Percentiles rank a stretch among this genome's conserved stretches.
phyloP scores from a whole-genome alignment of 1,140 invertebrate genomes.

The Drosophila kikkawai region DNA sequence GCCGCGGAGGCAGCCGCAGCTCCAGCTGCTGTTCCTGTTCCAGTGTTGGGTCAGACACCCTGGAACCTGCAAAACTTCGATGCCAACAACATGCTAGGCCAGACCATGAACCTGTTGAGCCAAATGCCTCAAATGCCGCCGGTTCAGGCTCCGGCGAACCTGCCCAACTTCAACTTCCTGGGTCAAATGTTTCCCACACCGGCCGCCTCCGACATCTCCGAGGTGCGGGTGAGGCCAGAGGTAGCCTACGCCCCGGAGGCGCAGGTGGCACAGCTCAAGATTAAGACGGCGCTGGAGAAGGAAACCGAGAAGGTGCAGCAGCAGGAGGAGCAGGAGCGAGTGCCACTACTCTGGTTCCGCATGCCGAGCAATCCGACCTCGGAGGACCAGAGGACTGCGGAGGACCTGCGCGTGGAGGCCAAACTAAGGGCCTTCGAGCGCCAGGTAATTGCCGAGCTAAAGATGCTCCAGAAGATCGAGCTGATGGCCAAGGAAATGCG shows the following conservation, averaged over 20 bases:
- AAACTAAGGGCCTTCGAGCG: slow-evolving; percentile 72
- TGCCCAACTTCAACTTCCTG: slow-evolving; percentile 35
- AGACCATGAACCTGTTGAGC: slow-evolving; percentile 21
- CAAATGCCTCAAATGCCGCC: slow-evolving; percentile 1
- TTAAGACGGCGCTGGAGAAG: slow-evolving; percentile 40
- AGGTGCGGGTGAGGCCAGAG: slow-evolving; percentile 73
- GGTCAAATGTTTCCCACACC: slow-evolving; percentile 23
- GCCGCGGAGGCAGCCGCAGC: slow-evolving; percentile 6
- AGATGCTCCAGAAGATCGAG: slow-evolving; percentile 73
- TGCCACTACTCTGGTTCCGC: slow-evolving; percentile 67
- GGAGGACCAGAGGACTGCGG: slow-evolving; percentile 24
- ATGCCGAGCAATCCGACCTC: slow-evolving; percentile 23
- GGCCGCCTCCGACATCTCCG: slow-evolving; percentile 69
- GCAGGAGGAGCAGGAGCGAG: slow-evolving; percentile 32
- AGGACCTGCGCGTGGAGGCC: slow-evolving; percentile 55
- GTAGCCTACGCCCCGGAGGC: slow-evolving; percentile 10
- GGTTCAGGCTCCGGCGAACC: not conserved
- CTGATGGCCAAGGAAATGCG: slow-evolving; percentile 71
- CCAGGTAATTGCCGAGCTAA: slow-evolving; percentile 71
- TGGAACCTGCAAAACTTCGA: slow-evolving; percentile 23
- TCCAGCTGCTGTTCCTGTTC: not conserved
- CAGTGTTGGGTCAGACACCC: slow-evolving; percentile 17
- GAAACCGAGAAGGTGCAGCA: slow-evolving; percentile 18
- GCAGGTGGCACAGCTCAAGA: slow-evolving; percentile 50
- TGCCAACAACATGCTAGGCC: slow-evolving; percentile 32